Conservation (phyloP, 2,113 vertebrate genomes). For the Festucalex cinctus region DNA sequence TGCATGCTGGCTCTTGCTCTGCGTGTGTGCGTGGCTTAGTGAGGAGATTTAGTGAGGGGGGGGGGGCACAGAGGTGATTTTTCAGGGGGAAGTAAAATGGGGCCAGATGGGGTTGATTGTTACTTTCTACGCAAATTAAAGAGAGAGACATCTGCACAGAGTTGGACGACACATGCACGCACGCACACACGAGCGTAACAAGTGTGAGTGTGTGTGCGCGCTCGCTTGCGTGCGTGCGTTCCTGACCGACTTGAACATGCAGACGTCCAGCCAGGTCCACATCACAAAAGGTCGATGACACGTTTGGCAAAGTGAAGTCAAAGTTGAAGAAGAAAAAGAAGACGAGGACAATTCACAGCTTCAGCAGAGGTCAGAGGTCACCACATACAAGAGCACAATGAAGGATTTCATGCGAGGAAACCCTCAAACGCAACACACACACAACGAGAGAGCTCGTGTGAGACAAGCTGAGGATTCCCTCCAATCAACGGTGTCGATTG, state of each 20-base stretch:
- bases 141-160: slow-evolving; percentile 94
- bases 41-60: slow-evolving; percentile 59
- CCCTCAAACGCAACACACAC: not conserved
- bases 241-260: slow-evolving; percentile 4
- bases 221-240: not conserved
- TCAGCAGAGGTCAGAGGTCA: slow-evolving; percentile 48
- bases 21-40: slow-evolving; percentile 21
- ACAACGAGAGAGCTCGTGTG: slow-evolving; percentile 18
- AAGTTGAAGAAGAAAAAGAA: slow-evolving; percentile 10
- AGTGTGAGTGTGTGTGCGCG: slow-evolving; percentile 11
- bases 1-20: slow-evolving; percentile 54
- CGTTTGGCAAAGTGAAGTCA: slow-evolving; percentile 10
- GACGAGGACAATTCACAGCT: slow-evolving; percentile 7
- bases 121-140: slow-evolving; percentile 92
- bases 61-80: slow-evolving; percentile 65
- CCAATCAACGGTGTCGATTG: no score
- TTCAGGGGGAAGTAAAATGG: slow-evolving; percentile 79
- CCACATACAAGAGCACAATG: slow-evolving; percentile 57
- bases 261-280: slow-evolving; percentile 86
- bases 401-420: slow-evolving; percentile 37
- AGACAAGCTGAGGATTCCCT: slow-evolving; percentile 45
- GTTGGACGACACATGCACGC: slow-evolving; percentile 77
- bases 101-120: slow-evolving; percentile 99
- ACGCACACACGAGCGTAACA: slow-evolving; percentile 8
- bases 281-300: slow-evolving; percentile 81